These are phyloP conservation scores for Dicerorhinus sumatrensis DNA, from an alignment of 2,113 vertebrate species.

Conservation along the genomic window DNA sequence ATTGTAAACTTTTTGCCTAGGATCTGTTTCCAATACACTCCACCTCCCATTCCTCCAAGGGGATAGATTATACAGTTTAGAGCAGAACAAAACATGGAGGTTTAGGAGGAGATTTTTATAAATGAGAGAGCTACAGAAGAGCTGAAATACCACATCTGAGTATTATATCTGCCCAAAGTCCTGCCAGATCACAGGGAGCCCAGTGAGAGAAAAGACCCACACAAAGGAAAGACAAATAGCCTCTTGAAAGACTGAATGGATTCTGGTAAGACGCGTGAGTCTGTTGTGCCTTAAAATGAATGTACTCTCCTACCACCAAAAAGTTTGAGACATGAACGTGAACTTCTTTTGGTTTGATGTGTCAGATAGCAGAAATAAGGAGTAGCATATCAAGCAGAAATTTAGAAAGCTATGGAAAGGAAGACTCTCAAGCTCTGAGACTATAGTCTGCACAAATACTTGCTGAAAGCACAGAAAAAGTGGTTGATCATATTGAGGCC, in stretches of 20 bases:
- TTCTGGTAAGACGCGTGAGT: background rate
- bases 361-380: background rate
- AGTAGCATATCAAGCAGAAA: background rate
- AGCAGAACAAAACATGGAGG: background rate
- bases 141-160: background rate
- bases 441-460: background rate
- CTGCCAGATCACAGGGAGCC: background rate
- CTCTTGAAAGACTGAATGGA: background rate
- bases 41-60: background rate
- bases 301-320: background rate
- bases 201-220: background rate
- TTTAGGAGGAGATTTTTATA: background rate
- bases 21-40: background rate
- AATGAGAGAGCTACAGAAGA: background rate
- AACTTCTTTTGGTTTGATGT: background rate
- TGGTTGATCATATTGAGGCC: conserved; percentile 79
- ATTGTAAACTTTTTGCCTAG: background rate
- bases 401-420: background rate
- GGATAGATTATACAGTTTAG: background rate
- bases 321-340: background rate
- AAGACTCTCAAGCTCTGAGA: background rate
- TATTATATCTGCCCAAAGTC: background rate
- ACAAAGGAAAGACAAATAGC: background rate
- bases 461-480: conserved; percentile 75
- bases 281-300: background rate